Evolutionary conservation across 1,140 invertebrate species (phyloP), one percentile per base, ranked within the genome.

Genomic region (Oryctes rhinoceros): DNA sequence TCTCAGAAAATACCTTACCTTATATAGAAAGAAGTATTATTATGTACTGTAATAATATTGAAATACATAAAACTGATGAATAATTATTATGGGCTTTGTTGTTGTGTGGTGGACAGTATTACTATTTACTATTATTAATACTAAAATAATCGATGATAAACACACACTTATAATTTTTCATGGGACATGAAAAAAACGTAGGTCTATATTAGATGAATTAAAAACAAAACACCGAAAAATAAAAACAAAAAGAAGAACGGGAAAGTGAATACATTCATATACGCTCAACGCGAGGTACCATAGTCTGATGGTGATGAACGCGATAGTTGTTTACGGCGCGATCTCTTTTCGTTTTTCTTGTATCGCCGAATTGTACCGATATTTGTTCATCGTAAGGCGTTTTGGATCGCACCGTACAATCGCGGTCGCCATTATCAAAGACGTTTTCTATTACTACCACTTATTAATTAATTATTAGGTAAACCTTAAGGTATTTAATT

Each of bases 151-250:
- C 74, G 76, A 49, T 78, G 74, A 80, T 67, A 30, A 81, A 62
- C 49, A 78, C 82, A 83, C 78, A 82, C 81, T 44, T 20, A 76
- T 76, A 47, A 86, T 86, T 86, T 88, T 88, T 87, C 87, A 87
- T 88, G 84, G 86, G 84, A 86, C 62, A 86, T 87, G 86, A 84
- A 87, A 88, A 87, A 85, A 85, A 81, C 84, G 88, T 88, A 88
- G 88, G 87, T 88, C 87, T 88, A 88, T 88, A 88, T 88, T 88
- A 88, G 88, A 88, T 88, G 62, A 77, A 59, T 49, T 71, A 24
- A 35, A 71, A 30, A 35, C 10, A 71, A 35, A 62, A 62, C 0
- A 62, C 13, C 39, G 39, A 44, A 86, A 86, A 85, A 83, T 84
- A 83, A 84, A 82, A 82, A 82, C 83, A 81, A 78, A 30, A 82